phyloP scores from a whole-genome alignment of 2,888 invertebrate species.

The Leucoma salicis region DNA sequence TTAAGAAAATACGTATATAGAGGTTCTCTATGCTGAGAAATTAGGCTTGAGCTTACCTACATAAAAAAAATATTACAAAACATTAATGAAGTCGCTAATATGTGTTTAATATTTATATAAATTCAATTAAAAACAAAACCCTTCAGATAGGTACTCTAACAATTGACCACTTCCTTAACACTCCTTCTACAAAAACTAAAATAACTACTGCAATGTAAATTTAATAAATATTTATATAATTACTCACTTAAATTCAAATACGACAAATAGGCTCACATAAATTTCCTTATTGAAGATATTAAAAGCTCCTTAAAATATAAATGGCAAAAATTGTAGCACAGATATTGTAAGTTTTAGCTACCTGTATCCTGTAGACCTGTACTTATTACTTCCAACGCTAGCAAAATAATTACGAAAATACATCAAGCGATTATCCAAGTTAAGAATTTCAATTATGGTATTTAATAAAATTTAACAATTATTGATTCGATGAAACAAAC shows the following conservation, averaged over 20 bases:
- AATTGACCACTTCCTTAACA: constrained; percentile 40
- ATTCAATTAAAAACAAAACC: constrained; percentile 21
- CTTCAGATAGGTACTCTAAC: constrained; percentile 37
- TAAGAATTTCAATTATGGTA: constrained; percentile 24
- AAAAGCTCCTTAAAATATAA: constrained; percentile 36
- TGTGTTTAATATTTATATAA: constrained; percentile 5
- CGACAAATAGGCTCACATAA: constrained; percentile 29
- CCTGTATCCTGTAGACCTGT: too few relatives aligned
- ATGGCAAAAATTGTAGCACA: constrained; percentile 24
- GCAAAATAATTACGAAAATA: constrained; percentile 1
- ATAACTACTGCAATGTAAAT: constrained; percentile 15
- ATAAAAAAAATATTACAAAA: background rate
- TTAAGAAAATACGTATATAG: background rate
- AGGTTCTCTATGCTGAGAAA: too few relatives aligned
- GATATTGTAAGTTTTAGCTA: constrained; percentile 10
- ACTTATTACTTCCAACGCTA: constrained; percentile 3
- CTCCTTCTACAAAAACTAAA: constrained; percentile 21
- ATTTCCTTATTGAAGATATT: constrained; percentile 31
- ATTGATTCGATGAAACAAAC: too few relatives aligned
- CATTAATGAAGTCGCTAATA: background rate
- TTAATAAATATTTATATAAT: constrained; percentile 19
- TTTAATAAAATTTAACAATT: constrained; percentile 1
- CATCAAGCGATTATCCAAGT: constrained; percentile 18
- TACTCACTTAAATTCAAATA: constrained; percentile 21
- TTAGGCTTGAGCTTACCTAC: background rate